These are phyloP conservation scores for Nycticorax nycticorax DNA, from an alignment of 2,113 vertebrate genomes.

Conservation along the genomic window DNA sequence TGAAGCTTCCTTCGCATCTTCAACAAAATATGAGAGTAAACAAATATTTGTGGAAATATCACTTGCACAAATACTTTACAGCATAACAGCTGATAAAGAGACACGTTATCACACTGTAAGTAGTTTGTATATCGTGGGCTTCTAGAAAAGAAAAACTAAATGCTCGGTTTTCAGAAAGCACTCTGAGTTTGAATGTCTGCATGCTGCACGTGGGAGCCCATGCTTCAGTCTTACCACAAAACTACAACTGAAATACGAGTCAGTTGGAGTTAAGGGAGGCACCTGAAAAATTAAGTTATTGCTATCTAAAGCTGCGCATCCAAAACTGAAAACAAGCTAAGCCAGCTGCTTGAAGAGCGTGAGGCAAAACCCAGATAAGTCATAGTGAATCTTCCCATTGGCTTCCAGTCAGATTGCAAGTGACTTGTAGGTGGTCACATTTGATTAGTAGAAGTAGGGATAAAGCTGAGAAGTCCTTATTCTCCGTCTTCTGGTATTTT, in stretches of 20 bases:
- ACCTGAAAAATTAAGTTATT: background rate
- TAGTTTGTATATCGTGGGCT: background rate
- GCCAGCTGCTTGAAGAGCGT: background rate
- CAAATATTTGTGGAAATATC: background rate
- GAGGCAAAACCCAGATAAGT: background rate
- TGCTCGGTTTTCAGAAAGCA: background rate
- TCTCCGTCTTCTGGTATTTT: background rate
- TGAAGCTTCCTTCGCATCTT: background rate
- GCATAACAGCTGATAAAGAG: background rate
- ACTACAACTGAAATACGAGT: background rate
- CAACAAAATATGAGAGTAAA: background rate
- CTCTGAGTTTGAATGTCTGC: background rate
- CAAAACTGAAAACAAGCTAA: background rate
- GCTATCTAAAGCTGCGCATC: background rate
- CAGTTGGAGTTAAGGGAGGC: background rate
- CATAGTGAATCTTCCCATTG: background rate
- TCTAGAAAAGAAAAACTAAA: background rate
- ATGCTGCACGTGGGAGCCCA: background rate
- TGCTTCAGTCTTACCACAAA: background rate
- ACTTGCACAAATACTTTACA: background rate
- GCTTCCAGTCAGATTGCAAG: background rate
- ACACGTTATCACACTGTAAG: accelerated
- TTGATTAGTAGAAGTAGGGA: background rate
- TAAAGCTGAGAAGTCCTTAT: background rate
- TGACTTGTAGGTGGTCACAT: background rate